Conservation (phyloP, 1,140 invertebrate species). For the Panagrolaimus sp. region DNA sequence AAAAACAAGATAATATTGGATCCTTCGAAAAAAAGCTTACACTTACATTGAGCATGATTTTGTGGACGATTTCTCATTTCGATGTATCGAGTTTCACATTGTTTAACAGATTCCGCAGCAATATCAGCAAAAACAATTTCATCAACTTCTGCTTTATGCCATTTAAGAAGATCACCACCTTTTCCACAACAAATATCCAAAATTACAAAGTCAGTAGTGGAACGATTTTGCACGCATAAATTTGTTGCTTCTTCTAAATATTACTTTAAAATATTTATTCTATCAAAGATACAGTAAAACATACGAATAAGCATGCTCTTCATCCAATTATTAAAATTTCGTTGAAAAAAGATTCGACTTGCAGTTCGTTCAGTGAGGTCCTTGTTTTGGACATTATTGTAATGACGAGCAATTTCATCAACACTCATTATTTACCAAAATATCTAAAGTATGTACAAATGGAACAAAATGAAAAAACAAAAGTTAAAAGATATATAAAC, state of each 20-base stretch:
- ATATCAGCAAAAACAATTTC: constrained; percentile 89
- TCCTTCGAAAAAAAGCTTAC: background rate
- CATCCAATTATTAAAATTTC: constrained; percentile 98
- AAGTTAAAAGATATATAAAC: background rate
- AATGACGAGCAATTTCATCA: constrained; percentile 62
- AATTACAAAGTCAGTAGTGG: constrained; percentile 62
- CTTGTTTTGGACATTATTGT: constrained; percentile 67
- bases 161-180: constrained; percentile 92
- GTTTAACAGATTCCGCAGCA: constrained; percentile 80
- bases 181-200: constrained; percentile 76
- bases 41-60: constrained; percentile 19
- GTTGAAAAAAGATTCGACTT: constrained; percentile 82
- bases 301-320: constrained; percentile 84
- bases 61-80: constrained; percentile 59
- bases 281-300: constrained; percentile 44
- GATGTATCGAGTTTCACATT: constrained; percentile 67
- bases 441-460: background rate
- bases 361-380: constrained; percentile 73
- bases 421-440: constrained; percentile 33
- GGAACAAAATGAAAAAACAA: background rate
- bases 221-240: constrained; percentile 61
- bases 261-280: constrained; percentile 25
- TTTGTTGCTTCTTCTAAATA: constrained; percentile 22
- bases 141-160: constrained; percentile 75
- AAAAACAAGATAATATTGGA: no score